Evolutionary conservation across 1,140 invertebrate species (phyloP), one percentile per base, ranked within the genome.

Genomic region (fruit fly (Drosophila melanogaster)): DNA sequence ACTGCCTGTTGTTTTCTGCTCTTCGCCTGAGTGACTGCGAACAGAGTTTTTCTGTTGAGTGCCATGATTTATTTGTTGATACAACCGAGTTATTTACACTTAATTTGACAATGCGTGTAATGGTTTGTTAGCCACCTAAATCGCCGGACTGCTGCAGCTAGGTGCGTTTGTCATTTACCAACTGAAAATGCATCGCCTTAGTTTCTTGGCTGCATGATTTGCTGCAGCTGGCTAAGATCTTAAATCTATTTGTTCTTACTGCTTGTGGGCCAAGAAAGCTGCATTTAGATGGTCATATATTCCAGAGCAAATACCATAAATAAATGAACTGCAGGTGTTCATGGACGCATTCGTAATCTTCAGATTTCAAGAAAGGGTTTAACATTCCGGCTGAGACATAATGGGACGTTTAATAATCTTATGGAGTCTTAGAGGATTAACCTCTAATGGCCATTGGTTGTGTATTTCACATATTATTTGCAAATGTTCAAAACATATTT

Each of bases 21-120:
- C 47, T 55, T 49, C 46, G 41, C 40, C 35, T 47, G 65, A 67
- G 46, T 67, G 58, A 65, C 59, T 67, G 56, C 65, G 22, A 19
- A 15, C 43, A 35, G 50, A 60, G 44, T 72, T 77, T 65, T 59
- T 77, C 59, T 65, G 67, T 55, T 65, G 64, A 69, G 43, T 70
- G 64, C 22, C 58, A 77, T 80, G 77, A 84, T 89, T 75, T 79
- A 76, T 79, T 86, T 83, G 84, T 89, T 81, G 78, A 87, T 77
- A 41, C 79, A 79, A 79, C 70, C 79, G 71, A 65, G 79, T 87
- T 87, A 89, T 87, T 87, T 87, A 87, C 83, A 87, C 84, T 87
- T 87, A 87, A 87, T 87, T 87, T 87, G 83, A 50, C 70, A 83
- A 76, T 69, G 75, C 64, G 60, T 86, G 73, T 77, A 77, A 77